Conservation (phyloP, 1,140 invertebrate genomes). For the Panagrolaimus sp. region DNA sequence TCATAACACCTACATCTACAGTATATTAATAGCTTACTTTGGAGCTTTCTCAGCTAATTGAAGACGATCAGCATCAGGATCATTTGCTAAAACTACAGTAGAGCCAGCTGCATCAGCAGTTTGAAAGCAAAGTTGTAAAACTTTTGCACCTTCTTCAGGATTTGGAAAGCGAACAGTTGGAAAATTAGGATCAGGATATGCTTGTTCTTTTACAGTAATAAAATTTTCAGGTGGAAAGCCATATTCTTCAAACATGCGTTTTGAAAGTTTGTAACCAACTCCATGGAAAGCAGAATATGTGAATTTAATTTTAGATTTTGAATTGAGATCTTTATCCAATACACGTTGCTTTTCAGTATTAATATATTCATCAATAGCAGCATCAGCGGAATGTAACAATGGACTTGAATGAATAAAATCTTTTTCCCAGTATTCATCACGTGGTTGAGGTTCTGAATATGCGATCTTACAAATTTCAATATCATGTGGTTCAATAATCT, state of each 20-base stretch:
- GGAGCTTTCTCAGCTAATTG: constrained; percentile 73
- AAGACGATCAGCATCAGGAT: constrained; percentile 94
- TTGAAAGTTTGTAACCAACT: constrained; percentile 77
- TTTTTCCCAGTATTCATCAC: constrained; percentile 67
- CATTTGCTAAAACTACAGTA: constrained; percentile 83
- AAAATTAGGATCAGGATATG: constrained; percentile 88
- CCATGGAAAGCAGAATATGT: constrained; percentile 97
- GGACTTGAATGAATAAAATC: constrained; percentile 49
- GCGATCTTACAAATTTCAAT: constrained; percentile 76
- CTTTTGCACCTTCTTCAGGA: constrained; percentile 88
- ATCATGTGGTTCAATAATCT: constrained; percentile 84
- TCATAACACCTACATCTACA: neutral
- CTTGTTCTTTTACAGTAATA: constrained; percentile 67
- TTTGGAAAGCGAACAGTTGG: constrained; percentile 94
- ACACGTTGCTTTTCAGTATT: constrained; percentile 50
- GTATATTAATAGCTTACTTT: constrained; percentile 26
- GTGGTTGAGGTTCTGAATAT: constrained; percentile 70
- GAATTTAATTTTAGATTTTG: constrained; percentile 66
- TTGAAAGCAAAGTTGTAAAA: constrained; percentile 76
- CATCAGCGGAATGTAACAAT: constrained; percentile 61
- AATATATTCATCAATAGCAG: constrained; percentile 68
- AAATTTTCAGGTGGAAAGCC: constrained; percentile 67
- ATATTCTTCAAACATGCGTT: constrained; percentile 70
- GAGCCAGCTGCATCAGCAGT: constrained; percentile 71
- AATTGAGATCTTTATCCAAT: constrained; percentile 63